phyloP scores from a whole-genome alignment of 2,888 invertebrate genomes.

The Suillia variegata region DNA sequence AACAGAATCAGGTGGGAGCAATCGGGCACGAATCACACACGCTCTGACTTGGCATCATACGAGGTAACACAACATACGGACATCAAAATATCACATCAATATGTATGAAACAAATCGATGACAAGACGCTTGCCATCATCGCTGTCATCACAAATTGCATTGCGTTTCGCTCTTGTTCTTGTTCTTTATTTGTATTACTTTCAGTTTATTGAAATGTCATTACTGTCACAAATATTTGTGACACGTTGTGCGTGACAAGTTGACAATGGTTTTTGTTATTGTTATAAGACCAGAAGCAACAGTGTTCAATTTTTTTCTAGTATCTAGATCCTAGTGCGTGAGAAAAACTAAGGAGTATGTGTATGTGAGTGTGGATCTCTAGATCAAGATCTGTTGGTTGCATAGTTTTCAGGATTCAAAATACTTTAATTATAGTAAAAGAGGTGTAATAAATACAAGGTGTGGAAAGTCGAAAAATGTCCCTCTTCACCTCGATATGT shows the following conservation, averaged over 20 bases:
- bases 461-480: no score
- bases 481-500: no score
- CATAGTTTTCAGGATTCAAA: no score
- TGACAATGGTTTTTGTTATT: background rate
- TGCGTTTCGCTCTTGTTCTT: no score
- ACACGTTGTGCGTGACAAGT: background rate
- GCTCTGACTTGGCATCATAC: background rate
- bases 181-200: no score
- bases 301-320: background rate
- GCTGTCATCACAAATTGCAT: no score
- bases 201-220: conserved; percentile 44
- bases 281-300: no score
- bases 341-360: background rate
- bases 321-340: conserved; percentile 17
- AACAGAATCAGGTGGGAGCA: conserved; percentile 3
- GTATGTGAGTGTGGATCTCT: no score
- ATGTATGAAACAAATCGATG: background rate
- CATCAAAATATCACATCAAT: no score
- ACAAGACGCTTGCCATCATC: background rate
- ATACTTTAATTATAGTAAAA: no score
- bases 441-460: no score
- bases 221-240: conserved; percentile 40
- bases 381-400: background rate
- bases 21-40: background rate
- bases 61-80: background rate